Base-by-base conservation (phyloP, 2,888 invertebrate genomes). In the Apotomis turbidana region DNA sequence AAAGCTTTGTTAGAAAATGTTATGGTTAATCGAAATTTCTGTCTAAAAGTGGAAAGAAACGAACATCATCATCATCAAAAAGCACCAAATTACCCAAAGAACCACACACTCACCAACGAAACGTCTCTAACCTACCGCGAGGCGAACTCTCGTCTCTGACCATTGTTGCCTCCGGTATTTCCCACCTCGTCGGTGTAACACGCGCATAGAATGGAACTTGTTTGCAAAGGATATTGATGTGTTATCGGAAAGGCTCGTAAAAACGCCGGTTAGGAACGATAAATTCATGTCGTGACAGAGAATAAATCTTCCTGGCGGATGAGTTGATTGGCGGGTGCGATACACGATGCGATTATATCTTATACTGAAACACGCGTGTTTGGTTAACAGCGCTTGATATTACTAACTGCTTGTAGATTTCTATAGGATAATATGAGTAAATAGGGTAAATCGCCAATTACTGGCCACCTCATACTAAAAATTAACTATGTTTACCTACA, bases 221-320 rank as follows among this genome's bases (percentile, higher is more conserved):
- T 71, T 78, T 78, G 77, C 79, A 76, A 79, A 79, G 79, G 81
- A 85, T 85, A 84, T 85, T 80, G 82, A 81, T 80, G 77, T 74
- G 79, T 79, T 83, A 83, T 84, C 81, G 84, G 81, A 80, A 81
- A 76, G 73, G 74, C 78, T 80, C 78, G 81, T 83, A 82, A 83
- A 83, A 83, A 76, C 66, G 54, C 61, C 66, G 73, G 66, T 60
- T 70, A 63, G 68, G 63, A 67, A 64, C 70, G 68, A 75, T 75
- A 71, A 75, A 75, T 75, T 68, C 70, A 60, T 77, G 73, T 78
- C 80, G 75, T 78, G 79, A 78, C 78, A 72, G 74, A 75, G 82
- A 76, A 84, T 83, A 81, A 79, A 83, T 83, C 79, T 79, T 76
- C 71, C 67, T 74, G 77, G 73, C 75, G 58, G 67, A 70, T 72